Conservation (phyloP, 2,113 vertebrate species). For the Laticauda laticaudata region DNA sequence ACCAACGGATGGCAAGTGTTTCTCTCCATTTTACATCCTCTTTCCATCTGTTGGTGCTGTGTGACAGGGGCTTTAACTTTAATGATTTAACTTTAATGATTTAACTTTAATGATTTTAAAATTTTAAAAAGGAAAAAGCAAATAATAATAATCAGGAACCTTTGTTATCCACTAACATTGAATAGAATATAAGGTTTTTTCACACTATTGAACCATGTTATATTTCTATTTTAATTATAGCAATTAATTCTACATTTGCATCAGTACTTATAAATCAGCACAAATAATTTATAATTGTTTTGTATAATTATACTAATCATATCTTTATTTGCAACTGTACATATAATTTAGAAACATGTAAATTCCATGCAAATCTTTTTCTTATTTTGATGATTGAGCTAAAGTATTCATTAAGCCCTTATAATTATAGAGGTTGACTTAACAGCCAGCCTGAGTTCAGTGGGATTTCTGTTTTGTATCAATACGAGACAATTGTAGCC, state of each 20-base stretch:
- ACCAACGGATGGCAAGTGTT: too few species aligned
- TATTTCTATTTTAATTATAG: neutral
- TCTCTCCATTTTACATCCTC: too few species aligned
- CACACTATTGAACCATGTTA: neutral
- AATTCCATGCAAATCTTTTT: neutral
- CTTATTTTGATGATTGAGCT: neutral
- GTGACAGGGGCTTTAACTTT: too few species aligned
- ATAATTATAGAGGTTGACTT: neutral
- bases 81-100: too few species aligned
- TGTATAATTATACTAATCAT: neutral
- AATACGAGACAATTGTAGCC: neutral
- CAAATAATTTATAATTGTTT: neutral
- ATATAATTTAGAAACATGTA: neutral
- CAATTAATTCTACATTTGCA: neutral
- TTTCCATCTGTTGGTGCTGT: too few species aligned
- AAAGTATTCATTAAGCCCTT: neutral
- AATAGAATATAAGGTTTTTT: neutral
- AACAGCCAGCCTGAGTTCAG: neutral
- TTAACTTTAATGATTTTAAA: neutral
- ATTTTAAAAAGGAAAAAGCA: neutral
- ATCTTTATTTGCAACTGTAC: neutral
- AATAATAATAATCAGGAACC: neutral
- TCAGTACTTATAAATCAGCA: neutral
- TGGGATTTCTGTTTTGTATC: neutral
- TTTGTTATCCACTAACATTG: neutral